Evolutionary conservation across 2,113 vertebrate genomes (phyloP), one percentile per base, ranked within the genome.

Genomic region (Arenaria interpres): DNA sequence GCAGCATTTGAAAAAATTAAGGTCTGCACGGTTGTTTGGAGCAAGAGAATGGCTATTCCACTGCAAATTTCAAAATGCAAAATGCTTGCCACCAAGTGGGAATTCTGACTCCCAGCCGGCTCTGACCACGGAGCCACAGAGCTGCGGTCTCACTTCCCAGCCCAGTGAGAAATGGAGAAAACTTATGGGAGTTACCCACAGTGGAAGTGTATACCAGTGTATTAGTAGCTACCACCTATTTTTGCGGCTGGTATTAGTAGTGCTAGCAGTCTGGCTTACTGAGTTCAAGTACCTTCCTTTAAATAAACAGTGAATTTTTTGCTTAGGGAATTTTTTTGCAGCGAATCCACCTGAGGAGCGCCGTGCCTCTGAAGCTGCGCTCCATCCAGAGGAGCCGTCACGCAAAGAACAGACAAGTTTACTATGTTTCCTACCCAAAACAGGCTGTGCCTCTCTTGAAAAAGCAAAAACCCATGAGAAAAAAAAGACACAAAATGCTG

Each of bases 291-390:
- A 41, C 18, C 21, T 43, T 69, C 33, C 32, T 56, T 71, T 43
- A 73, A 37, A 35, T n/a, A 69, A 88, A 63, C 14, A 50, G 27
- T 17, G 23, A 27, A 9, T 25, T 17, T 68, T 83, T 46, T n/a
- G 28, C 59, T 53, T 27, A n/a, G 28, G 7, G 79, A 35, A 9
- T n/a, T 59, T 75, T 75, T 85, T 64, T 46, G 14, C 62, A 57
- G 74, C 20, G 30, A 25, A 53, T 23, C 68, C 35, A 6, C 1
- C 0, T 1, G n/a, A 74, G 37, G 15, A 76, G 50, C 3, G 0
- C n/a, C 0, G 1, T 10, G 48, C 51, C 27, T 9, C 46, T 9
- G 23, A 53, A 43, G 46, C 51, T 46, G 48, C 0, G 6, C 54
- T 79, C 67, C 39, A 41, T 27, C 35, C 68, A 18, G 23, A 41